A percentile compares a stretch with the other conserved stretches of the same genome.
These are phyloP conservation scores for Microcebus tavaratra DNA, from an alignment of 2,113 vertebrate species.

Conservation along the genomic window DNA sequence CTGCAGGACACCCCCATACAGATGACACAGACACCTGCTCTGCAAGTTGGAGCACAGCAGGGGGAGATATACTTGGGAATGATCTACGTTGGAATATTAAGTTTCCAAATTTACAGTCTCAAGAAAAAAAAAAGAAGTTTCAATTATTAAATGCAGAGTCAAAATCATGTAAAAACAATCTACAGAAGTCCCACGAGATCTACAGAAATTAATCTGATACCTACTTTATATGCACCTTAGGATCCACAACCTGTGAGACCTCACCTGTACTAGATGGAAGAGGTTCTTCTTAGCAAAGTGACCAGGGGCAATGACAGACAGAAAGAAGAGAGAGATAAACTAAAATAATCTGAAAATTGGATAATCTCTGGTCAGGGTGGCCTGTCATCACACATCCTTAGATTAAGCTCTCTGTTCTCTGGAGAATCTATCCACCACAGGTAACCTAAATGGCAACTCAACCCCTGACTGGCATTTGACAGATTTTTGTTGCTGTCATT, in stretches of 20 bases:
- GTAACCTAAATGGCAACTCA: neutral
- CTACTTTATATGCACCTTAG: neutral
- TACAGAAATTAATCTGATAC: neutral
- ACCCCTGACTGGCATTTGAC: neutral
- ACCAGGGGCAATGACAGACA: neutral
- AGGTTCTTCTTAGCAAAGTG: neutral
- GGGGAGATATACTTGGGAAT: neutral
- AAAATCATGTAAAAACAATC: neutral
- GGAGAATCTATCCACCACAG: neutral
- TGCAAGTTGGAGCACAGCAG: neutral
- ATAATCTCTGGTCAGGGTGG: neutral
- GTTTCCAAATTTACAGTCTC: neutral
- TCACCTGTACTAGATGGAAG: neutral
- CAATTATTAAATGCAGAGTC: neutral
- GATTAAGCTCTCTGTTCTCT: neutral
- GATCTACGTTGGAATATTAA: neutral
- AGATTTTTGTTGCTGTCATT: neutral
- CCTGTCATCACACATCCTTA: neutral
- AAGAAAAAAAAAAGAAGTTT: neutral
- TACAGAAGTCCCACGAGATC: neutral
- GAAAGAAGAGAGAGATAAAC: neutral
- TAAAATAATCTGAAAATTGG: neutral
- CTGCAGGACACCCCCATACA: neutral
- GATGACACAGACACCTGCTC: neutral
- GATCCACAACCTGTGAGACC: neutral